Conservation (phyloP, 2,797 vertebrate genomes). For the Enteromius afrohamiltoni region DNA sequence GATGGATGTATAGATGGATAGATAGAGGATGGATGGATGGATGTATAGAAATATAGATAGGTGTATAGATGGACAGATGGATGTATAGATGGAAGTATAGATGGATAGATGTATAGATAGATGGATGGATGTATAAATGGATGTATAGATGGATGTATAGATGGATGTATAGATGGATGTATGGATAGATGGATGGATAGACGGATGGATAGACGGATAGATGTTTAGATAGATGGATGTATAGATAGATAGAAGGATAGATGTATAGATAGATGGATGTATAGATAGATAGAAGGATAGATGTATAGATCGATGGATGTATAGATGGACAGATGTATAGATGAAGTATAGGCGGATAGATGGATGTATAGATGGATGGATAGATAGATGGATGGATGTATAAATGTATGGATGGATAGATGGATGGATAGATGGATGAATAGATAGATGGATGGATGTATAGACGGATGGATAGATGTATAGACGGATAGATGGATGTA, state of each 20-base stretch:
- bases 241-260: neutral
- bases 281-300: no score
- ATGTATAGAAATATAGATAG: no score
- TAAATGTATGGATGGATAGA: neutral
- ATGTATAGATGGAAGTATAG: no score
- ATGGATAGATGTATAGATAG: neutral
- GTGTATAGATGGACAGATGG: no score
- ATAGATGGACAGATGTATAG: neutral
- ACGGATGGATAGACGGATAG: neutral
- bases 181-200: no score
- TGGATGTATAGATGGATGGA: neutral
- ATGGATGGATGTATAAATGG: no score
- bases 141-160: neutral
- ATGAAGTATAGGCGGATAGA: no score
- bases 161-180: rapidly evolving
- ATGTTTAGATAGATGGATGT: no score
- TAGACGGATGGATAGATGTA: no score
- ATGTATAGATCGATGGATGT: neutral
- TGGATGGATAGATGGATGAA: neutral
- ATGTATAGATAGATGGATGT: neutral
- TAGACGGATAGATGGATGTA: no score
- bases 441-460: no score
- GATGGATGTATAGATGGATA: neutral
- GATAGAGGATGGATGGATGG: neutral
- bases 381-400: neutral